These are phyloP conservation scores for Turritopsis rubra DNA, from an alignment of 30 jellyfish, hydroid and myxozoan genomes.

Conservation along the genomic window DNA sequence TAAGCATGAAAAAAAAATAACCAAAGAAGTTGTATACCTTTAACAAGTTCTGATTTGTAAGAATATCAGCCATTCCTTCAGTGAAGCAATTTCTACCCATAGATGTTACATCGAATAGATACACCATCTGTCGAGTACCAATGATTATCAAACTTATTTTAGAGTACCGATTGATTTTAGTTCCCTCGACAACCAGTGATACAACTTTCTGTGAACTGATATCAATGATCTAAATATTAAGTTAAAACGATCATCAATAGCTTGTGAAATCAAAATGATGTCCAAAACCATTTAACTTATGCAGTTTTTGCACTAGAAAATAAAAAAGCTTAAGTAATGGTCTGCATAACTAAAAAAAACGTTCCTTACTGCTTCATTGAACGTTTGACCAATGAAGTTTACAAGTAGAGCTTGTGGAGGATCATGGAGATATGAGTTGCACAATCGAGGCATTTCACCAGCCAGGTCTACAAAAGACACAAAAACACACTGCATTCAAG, in stretches of 20 bases:
- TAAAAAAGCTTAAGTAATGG: too few relatives aligned
- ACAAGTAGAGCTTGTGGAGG: conserved; percentile 33
- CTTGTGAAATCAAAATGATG: too few relatives aligned
- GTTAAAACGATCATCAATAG: not conserved
- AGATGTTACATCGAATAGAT: conserved; percentile 48
- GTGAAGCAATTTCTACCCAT: conserved; percentile 55
- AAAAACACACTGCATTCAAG: not conserved
- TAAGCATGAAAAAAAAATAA: too few relatives aligned
- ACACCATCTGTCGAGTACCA: conserved; percentile 55
- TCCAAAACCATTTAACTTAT: too few relatives aligned
- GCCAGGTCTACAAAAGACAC: not conserved
- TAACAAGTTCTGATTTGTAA: conserved; percentile 10
- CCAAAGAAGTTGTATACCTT: too few relatives aligned
- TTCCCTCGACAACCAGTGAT: conserved; percentile 57
- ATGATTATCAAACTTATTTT: conserved; percentile 41
- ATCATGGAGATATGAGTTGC: not conserved
- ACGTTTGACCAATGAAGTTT: not conserved
- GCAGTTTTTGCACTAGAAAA: too few relatives aligned
- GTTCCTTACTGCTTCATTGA: conserved; percentile 4
- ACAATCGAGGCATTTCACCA: not conserved
- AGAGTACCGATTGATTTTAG: conserved; percentile 56
- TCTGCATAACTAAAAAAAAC: too few relatives aligned
- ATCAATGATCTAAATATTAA: not conserved
- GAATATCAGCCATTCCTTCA: conserved; percentile 22
- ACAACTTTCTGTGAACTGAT: conserved; percentile 12